Evolutionary conservation across 2,797 vertebrate genomes (phyloP).

Genomic region (Acanthopagrus latus): DNA sequence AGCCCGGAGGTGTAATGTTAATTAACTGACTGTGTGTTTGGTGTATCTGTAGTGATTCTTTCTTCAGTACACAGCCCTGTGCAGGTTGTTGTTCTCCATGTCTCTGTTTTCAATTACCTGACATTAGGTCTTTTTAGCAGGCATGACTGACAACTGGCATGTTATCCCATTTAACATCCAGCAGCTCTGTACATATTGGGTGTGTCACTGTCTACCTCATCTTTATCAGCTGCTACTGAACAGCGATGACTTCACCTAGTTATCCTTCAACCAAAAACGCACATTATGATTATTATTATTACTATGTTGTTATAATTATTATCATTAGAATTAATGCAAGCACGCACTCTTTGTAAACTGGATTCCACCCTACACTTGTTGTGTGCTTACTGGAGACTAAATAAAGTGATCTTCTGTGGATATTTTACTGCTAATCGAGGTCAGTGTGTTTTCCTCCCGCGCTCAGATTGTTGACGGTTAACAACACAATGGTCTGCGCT

Average conservation of each 20-base stretch:
- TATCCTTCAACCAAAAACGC: slow-evolving; percentile 82
- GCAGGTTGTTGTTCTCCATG: slow-evolving; percentile 64
- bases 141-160: slow-evolving; percentile 53
- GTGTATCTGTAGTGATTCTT: slow-evolving; percentile 74
- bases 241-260: slow-evolving; percentile 81
- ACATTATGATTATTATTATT: slow-evolving; percentile 63
- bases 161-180: slow-evolving; percentile 60
- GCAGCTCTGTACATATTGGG: slow-evolving; percentile 77
- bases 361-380: slow-evolving; percentile 71
- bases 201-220: slow-evolving; percentile 89
- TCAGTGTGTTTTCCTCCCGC: slow-evolving; percentile 67
- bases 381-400: slow-evolving; percentile 79
- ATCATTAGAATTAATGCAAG: slow-evolving; percentile 66
- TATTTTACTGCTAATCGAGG: slow-evolving; percentile 65
- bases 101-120: slow-evolving; percentile 60
- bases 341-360: slow-evolving; percentile 73
- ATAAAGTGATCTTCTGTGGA: slow-evolving; percentile 85
- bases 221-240: slow-evolving; percentile 83
- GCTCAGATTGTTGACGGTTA: slow-evolving; percentile 45
- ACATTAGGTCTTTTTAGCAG: slow-evolving; percentile 57
- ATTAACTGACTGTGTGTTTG: slow-evolving; percentile 71
- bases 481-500: slow-evolving; percentile 51
- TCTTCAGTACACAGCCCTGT: slow-evolving; percentile 64
- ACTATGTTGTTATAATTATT: slow-evolving; percentile 55
- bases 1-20: slow-evolving; percentile 66